phyloP scores from a whole-genome alignment of 2,113 vertebrate genomes.

The Penelope pileata region DNA sequence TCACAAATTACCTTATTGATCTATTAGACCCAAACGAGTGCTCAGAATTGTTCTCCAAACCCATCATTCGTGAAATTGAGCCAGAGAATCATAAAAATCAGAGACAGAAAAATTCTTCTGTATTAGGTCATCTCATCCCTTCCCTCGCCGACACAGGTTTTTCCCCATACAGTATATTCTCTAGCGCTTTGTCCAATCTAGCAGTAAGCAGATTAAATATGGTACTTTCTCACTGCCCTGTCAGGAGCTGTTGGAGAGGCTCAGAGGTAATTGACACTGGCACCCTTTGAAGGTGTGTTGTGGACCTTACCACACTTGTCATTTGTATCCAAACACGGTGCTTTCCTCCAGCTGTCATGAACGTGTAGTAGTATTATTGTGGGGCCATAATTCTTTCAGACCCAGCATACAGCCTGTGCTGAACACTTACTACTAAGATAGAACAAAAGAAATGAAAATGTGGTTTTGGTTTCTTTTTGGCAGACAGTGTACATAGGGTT shows the following conservation, averaged over 20 bases:
- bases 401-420: constrained; percentile 34
- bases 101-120: not conserved
- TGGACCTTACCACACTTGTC: constrained; percentile 64
- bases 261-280: constrained; percentile 60
- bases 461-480: constrained; percentile 75
- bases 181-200: constrained; percentile 43
- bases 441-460: constrained; percentile 78
- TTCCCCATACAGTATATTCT: not conserved
- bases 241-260: constrained; percentile 56
- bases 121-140: constrained; percentile 3
- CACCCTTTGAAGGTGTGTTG: constrained; percentile 54
- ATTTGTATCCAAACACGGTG: constrained; percentile 62
- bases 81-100: constrained; percentile 6
- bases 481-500: constrained; percentile 67
- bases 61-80: not conserved
- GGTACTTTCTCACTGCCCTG: constrained; percentile 55
- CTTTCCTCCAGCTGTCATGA: constrained; percentile 54
- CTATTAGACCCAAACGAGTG: not conserved
- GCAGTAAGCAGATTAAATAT: constrained; percentile 69
- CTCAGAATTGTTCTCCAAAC: not conserved
- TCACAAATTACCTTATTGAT: not conserved
- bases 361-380: constrained; percentile 33
- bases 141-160: not conserved
- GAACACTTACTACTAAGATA: constrained; percentile 57
- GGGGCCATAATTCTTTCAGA: constrained; percentile 67